Evolutionary conservation across 2,888 invertebrate genomes (phyloP), one percentile per base, ranked within the genome.

Genomic region (Scotopteryx bipunctaria): DNA sequence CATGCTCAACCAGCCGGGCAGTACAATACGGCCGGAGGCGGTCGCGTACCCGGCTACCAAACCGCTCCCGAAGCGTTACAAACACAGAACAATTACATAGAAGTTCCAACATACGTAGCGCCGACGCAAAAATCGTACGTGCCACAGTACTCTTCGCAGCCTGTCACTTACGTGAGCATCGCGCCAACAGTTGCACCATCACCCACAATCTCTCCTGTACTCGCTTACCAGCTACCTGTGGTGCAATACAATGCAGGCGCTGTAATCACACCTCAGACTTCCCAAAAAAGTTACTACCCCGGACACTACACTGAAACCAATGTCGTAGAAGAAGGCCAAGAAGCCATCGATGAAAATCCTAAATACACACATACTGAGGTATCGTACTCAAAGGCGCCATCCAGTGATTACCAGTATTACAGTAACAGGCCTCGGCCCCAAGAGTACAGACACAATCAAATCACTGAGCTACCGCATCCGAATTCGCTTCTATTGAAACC

Each of bases 401-500:
- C 55, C 1, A 57, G 65, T 25, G 81, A 83, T 13, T 80, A 65
- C 44, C 81, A 86, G 5, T 83, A 83, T 49, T 88, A 89, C 51
- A 75, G 82, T 49, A 78, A 84, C 2, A 68, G 81, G 3, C 60
- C 75, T 5, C 83, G 85, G 0, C 40, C 79, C 4, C 75, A 80
- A 44, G 83, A 85, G 1, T 81, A 78, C 35, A 72, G 77, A 49
- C 67, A 76, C 13, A 65, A 64, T 40, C 59, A 71, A 3, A 57
- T 81, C 31, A 67, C 78, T 16, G 84, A 86, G 42, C 57, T 88
- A 35, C 89, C 88, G 3, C 79, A 69, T 51, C 88, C 89, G 1
- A 81, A 76, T 67, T 81, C 86, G 1, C 56, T 87, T 50, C 54
- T 87, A 23, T 55, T 86, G 27, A 85, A 83, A 56, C 71, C 71